phyloP scores from a whole-genome alignment of 2,888 invertebrate species.

The Heteromyza rotundicornis region DNA sequence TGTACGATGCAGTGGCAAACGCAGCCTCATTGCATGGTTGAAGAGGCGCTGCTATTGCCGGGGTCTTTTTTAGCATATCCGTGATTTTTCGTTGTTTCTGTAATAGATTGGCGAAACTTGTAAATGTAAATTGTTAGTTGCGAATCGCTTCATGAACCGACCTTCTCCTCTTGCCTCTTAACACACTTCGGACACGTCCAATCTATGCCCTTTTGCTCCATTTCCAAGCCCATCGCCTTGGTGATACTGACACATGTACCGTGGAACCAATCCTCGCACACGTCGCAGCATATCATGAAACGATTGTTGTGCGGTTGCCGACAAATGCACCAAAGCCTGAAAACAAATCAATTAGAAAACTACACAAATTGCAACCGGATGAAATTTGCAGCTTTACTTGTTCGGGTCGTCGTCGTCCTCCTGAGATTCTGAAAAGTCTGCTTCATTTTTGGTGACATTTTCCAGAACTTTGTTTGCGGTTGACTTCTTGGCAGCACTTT shows the following conservation, averaged over 20 bases:
- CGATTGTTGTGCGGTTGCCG: constrained; percentile 93
- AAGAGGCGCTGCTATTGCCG: constrained; percentile 22
- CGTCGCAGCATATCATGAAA: constrained; percentile 97
- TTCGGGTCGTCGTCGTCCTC: constrained; percentile 93
- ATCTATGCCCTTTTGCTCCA: constrained; percentile 86
- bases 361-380: neutral
- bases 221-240: constrained; percentile 87
- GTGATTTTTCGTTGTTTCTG: constrained; percentile 43
- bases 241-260: constrained; percentile 96
- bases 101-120: too few relatives aligned
- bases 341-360: constrained; percentile 23
- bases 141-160: too few relatives aligned
- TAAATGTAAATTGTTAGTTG: too few relatives aligned
- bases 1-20: neutral
- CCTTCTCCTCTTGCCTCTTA: constrained; percentile 53
- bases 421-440: constrained; percentile 61
- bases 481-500: constrained; percentile 31
- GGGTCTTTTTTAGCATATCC: constrained; percentile 33
- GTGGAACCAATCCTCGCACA: constrained; percentile 97
- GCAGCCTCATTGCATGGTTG: constrained; percentile 19
- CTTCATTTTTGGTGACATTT: constrained; percentile 34
- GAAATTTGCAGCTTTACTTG: too few relatives aligned
- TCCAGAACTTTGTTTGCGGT: constrained; percentile 35
- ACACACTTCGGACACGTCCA: constrained; percentile 89
- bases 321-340: constrained; percentile 91